These are phyloP conservation scores for Proteles cristata DNA, from an alignment of 2,113 vertebrate species.

Conservation along the genomic window DNA sequence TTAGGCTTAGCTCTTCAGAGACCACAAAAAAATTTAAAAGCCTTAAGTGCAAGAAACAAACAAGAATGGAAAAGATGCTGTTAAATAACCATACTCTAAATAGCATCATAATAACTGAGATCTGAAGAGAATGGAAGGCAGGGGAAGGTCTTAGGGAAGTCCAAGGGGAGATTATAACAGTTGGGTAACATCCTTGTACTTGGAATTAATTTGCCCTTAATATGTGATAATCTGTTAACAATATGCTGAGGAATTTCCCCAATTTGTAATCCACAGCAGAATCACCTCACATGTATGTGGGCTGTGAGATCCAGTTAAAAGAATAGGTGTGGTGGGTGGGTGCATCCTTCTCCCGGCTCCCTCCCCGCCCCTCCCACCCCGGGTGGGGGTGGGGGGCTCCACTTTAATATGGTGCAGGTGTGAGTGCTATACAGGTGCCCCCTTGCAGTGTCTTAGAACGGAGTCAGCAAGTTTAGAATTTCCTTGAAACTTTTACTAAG, in stretches of 20 bases:
- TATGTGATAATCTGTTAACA: background rate
- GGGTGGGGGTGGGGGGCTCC: background rate
- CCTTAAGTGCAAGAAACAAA: background rate
- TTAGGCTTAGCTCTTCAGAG: background rate
- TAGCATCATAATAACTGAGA: background rate
- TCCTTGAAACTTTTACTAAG: background rate
- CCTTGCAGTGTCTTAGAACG: background rate
- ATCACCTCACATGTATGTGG: background rate
- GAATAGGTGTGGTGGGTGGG: background rate
- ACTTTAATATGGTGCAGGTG: too few species aligned
- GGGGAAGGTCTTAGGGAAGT: background rate
- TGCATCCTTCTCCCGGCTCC: background rate
- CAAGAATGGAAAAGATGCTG: background rate
- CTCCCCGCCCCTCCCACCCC: background rate
- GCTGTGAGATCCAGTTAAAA: background rate
- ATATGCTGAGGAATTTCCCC: background rate
- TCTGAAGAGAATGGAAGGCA: background rate
- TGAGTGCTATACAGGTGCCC: background rate
- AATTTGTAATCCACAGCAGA: background rate
- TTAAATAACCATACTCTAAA: background rate
- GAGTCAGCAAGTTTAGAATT: background rate
- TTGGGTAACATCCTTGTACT: background rate
- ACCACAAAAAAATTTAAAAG: background rate
- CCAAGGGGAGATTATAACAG: background rate
- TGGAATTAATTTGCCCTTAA: conserved; percentile 27